phyloP scores from a whole-genome alignment of 2,888 invertebrate genomes.

The Agrotis puta region DNA sequence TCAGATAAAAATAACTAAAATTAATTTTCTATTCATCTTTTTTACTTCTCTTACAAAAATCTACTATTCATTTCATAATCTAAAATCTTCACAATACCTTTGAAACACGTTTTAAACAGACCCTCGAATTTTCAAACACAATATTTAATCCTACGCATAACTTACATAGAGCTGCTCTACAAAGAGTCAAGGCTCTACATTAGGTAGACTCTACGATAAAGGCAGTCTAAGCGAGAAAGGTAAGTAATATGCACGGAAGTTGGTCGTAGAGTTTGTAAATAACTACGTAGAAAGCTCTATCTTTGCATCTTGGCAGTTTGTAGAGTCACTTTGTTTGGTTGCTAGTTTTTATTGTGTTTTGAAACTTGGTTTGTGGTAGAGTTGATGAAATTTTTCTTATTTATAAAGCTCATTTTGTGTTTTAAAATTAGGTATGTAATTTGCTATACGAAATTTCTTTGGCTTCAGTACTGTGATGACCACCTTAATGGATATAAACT shows the following conservation, averaged over 20 bases:
- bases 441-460: background rate
- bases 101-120: background rate
- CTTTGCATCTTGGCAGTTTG: conserved; percentile 28
- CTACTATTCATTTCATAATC: background rate
- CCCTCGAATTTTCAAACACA: conserved; percentile 1
- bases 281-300: conserved; percentile 20
- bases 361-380: conserved; percentile 3
- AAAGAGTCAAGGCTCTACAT: conserved; percentile 33
- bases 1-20: background rate
- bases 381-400: background rate
- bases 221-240: conserved; percentile 10
- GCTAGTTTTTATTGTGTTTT: conserved; percentile 32
- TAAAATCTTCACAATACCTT: background rate
- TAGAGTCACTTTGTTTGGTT: conserved; percentile 5
- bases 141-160: conserved; percentile 9
- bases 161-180: conserved; percentile 14
- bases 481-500: too few relatives aligned
- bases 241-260: conserved; percentile 32
- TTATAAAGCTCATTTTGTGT: background rate
- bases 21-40: background rate
- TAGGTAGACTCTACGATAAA: conserved; percentile 30
- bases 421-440: background rate
- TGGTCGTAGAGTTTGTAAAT: conserved; percentile 33
- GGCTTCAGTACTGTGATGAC: too few relatives aligned
- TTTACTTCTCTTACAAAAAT: background rate